Base-by-base conservation (phyloP, 2,797 vertebrate species). In the Gymnoscopelus braueri region DNA sequence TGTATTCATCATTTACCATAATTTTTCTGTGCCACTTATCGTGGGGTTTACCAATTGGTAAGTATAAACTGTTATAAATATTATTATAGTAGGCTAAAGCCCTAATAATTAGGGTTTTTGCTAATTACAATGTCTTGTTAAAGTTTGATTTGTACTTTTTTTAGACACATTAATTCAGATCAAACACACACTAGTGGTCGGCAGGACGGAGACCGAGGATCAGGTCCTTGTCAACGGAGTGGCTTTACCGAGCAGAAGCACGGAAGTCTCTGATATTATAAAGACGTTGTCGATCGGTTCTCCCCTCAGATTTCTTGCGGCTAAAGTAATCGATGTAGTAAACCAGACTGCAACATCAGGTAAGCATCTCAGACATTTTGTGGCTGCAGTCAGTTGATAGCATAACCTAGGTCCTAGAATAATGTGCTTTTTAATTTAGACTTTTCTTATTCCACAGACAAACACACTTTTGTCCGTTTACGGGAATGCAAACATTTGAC, bases 401-500 rank as follows among this genome's bases (percentile, higher is more conserved):
- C 26, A 19, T 19, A 19, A 19, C 19, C 19, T 19, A 19, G 19
- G 19, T 19, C 1, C 4, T 5, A 24, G 54, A 7, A 2, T n/a
- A 48, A 2, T 65, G 3, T 60, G 51, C 47, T 29, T 7, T 12
- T 26, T 61, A n/a, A 8, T 69, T 56, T 53, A 72, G 60, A 48
- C 15, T 5, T 52, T 29, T 19, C 3, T 65, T 14, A 5, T 52
- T 35, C 2, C 6, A 0, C 1, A 93, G 93, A 32, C 19, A 81
- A 83, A 59, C 78, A 84, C 69, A 90, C 77, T 13, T 57, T 89
- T 10, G 67, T 88, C 32, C 80, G 68, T 47, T 84, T 85, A 11
- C 88, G 83, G 44, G 90, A 92, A 44, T 94, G 93, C 63, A 79
- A 71, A 29, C 80, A 78, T 32, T 86, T 84, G 81, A 60, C 51